Base-by-base conservation (phyloP, 1,140 invertebrate species). In the Zaprionus capensis region DNA sequence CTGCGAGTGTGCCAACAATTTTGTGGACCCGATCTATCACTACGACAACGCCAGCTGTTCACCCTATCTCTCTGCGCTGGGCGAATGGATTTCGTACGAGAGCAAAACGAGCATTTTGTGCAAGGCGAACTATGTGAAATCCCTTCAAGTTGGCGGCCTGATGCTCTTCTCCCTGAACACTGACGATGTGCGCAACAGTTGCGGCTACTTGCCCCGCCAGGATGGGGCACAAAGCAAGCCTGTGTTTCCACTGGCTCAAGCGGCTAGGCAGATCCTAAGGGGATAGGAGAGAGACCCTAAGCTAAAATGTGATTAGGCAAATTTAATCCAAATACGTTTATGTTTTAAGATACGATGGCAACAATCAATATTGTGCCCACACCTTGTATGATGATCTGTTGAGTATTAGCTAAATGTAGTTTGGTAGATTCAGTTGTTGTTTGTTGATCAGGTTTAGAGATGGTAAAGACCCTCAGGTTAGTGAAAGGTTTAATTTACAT, bases 41-140 rank as follows among this genome's bases (percentile, higher is more conserved):
- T 96, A 95, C 84, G 96, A 98, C 78, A 85, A 94, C 9, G 94
- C 96, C 24, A 95, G 95, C 22, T 94, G 94, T 76, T 97, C 97
- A 17, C 97, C 97, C 2, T 99, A 97, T 93, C 94, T 96, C 5
- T 96, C 95, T 65, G 94, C 94, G 56, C 93, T 94, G 38, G 93
- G 93, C 5, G 96, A 98, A 88, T 99, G 98, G 98, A 95, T 98
- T 55, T 97, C 97, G 0, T 99, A 96, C 92, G 98, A 99, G 75
- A 95, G 97, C 91, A 92, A 94, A 5, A 88, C 94, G 38, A 99
- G 97, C 93, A 93, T 97, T 0, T 93, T 91, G 62, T 94, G 95
- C 81, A 98, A 98, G 94, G 94, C 95, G 1, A 93, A 94, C 51
- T 97, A 94, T 93, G 94, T 96, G 1, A 94, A 94, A 80, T 92